phyloP scores from a whole-genome alignment of 1,140 invertebrate species.

The Ceratina japonica region DNA sequence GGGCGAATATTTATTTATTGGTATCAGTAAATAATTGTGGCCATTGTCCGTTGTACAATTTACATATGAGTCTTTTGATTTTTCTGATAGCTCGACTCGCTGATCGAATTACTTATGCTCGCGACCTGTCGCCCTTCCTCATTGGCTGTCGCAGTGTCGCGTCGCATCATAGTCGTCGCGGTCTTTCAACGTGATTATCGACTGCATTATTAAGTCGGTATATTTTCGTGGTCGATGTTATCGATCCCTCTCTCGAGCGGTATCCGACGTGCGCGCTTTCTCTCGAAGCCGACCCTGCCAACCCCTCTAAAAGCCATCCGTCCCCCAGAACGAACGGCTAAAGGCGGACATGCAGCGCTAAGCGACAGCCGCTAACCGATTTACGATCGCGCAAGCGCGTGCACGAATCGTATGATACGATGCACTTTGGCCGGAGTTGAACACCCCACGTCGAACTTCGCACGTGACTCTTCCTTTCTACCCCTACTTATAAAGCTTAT shows the following conservation, averaged over 20 bases:
- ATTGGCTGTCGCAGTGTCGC: neutral
- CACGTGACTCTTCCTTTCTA: slow-evolving; percentile 33
- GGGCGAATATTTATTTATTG: too few relatives aligned
- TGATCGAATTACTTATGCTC: too few relatives aligned
- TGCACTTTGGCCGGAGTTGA: slow-evolving; percentile 50
- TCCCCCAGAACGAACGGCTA: slow-evolving; percentile 59
- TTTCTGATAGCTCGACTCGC: too few relatives aligned
- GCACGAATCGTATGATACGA: slow-evolving; percentile 50
- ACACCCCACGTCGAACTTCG: slow-evolving; percentile 45
- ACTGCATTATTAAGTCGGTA: slow-evolving; percentile 71
- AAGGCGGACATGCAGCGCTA: slow-evolving; percentile 61
- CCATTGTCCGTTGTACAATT: too few relatives aligned
- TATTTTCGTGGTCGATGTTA: slow-evolving; percentile 68
- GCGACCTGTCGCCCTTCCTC: neutral
- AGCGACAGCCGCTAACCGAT: slow-evolving; percentile 65
- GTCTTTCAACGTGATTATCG: slow-evolving; percentile 63
- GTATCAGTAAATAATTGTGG: too few relatives aligned
- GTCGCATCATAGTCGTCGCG: neutral
- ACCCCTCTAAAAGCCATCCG: slow-evolving; percentile 54
- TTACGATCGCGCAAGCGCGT: slow-evolving; percentile 63
- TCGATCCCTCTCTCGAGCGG: slow-evolving; percentile 58
- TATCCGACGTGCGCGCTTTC: slow-evolving; percentile 61
- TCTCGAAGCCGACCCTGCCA: slow-evolving; percentile 37
- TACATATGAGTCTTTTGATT: too few relatives aligned
- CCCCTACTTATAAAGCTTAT: neutral